phyloP scores from a whole-genome alignment of 1,140 invertebrate species.

The Rhagoletis zephyria region DNA sequence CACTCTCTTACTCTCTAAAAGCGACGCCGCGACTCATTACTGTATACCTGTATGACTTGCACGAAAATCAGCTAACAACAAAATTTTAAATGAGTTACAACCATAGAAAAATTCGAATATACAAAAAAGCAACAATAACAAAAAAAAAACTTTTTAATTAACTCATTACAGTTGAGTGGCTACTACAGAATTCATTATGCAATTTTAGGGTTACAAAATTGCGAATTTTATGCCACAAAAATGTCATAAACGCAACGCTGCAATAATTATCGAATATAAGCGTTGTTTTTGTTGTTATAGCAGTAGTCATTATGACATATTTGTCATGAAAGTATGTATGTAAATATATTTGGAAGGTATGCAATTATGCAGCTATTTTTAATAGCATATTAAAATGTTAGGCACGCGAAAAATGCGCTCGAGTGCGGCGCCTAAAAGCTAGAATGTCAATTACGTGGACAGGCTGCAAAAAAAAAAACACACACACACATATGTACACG shows the following conservation, averaged over 20 bases:
- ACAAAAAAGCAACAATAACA: not conserved
- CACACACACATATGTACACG: not conserved
- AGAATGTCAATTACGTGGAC: slow-evolving; percentile 30
- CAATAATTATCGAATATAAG: slow-evolving; percentile 35
- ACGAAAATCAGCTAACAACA: not conserved
- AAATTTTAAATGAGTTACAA: slow-evolving; percentile 31
- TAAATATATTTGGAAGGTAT: too few species aligned
- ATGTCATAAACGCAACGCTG: slow-evolving; percentile 18
- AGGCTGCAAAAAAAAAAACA: not conserved
- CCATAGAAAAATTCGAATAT: not conserved
- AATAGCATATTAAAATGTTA: slow-evolving; percentile 16
- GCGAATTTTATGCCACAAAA: slow-evolving; percentile 33
- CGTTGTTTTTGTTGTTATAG: not conserved
- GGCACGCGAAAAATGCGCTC: slow-evolving; percentile 26
- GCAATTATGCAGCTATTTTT: slow-evolving; percentile 12
- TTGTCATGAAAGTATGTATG: not conserved
- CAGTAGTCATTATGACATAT: slow-evolving; percentile 13
- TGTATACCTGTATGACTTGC: not conserved
- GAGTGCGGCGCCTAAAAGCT: slow-evolving; percentile 19
- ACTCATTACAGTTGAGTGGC: slow-evolving; percentile 51
- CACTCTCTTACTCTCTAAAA: not conserved
- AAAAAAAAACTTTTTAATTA: slow-evolving; percentile 45
- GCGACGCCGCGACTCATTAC: too few species aligned
- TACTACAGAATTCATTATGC: slow-evolving; percentile 32
- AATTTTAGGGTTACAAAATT: slow-evolving; percentile 48